phyloP scores from a whole-genome alignment of 2,888 invertebrate species.

The Stenoptilia bipunctidactyla region DNA sequence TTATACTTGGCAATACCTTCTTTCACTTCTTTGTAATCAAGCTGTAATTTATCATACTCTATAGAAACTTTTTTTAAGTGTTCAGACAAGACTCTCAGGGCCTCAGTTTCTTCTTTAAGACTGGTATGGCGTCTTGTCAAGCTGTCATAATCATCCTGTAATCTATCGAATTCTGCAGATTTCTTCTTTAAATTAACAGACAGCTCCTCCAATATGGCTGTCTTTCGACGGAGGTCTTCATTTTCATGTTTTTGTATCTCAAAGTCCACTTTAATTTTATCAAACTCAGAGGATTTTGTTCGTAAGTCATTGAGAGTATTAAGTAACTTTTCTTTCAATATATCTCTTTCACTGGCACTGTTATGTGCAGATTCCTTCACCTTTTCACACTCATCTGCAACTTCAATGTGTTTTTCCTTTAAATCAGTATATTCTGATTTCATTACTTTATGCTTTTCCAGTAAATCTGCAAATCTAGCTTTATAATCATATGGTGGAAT shows the following conservation, averaged over 20 bases:
- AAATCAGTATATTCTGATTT: constrained; percentile 64
- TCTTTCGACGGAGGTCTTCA: constrained; percentile 50
- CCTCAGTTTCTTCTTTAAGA: constrained; percentile 53
- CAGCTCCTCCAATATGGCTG: constrained; percentile 48
- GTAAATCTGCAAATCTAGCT: constrained; percentile 72
- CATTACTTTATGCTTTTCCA: constrained; percentile 70
- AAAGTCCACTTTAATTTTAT: constrained; percentile 48
- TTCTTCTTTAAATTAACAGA: constrained; percentile 49
- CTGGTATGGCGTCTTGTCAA: constrained; percentile 46
- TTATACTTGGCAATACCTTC: constrained; percentile 39
- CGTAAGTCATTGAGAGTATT: constrained; percentile 41
- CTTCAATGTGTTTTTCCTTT: constrained; percentile 62
- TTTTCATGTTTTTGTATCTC: constrained; percentile 53
- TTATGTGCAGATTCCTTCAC: constrained; percentile 44
- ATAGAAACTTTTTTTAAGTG: constrained; percentile 51
- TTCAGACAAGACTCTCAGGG: constrained; percentile 45
- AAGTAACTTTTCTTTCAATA: constrained; percentile 45
- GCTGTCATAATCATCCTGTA: constrained; percentile 43
- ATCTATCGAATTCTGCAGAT: constrained; percentile 39
- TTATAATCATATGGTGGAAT: constrained; percentile 76
- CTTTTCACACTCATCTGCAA: constrained; percentile 64
- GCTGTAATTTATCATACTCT: constrained; percentile 49
- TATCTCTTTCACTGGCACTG: constrained; percentile 37
- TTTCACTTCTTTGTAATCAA: constrained; percentile 46
- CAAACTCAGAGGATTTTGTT: constrained; percentile 39